Percentiles rank a stretch among this genome's conserved stretches.
These are phyloP conservation scores for Hiodon alosoides DNA, from an alignment of 2,113 vertebrate species.

Conservation along the genomic window DNA sequence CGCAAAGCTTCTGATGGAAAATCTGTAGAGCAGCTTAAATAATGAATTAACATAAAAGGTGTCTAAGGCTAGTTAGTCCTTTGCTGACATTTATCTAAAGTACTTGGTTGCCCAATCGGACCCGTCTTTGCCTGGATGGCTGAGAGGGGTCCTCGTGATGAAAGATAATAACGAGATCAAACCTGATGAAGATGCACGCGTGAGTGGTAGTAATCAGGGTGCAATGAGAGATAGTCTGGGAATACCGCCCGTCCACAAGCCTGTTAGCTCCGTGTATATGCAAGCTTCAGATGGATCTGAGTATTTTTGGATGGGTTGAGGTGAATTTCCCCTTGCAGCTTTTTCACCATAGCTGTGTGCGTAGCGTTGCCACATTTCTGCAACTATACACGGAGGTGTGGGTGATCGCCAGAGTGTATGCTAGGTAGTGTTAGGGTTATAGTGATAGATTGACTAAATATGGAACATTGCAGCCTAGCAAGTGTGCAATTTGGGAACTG, in stretches of 20 bases:
- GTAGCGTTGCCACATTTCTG: too few relatives aligned
- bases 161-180: not conserved
- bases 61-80: not conserved
- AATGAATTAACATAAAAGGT: not conserved
- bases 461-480: too few relatives aligned
- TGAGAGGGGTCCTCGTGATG: not conserved
- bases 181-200: too few relatives aligned
- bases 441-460: too few relatives aligned
- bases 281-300: not conserved
- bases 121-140: not conserved
- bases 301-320: not conserved
- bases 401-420: not conserved
- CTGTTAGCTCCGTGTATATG: not conserved
- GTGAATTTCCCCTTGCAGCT: not conserved
- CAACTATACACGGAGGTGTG: not conserved
- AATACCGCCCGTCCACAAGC: not conserved
- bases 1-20: not conserved
- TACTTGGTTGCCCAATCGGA: too few relatives aligned
- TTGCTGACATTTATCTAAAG: not conserved
- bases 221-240: conserved; percentile 7
- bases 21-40: not conserved
- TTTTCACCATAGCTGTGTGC: too few relatives aligned
- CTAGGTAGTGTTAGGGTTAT: too few relatives aligned
- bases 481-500: too few relatives aligned
- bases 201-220: conserved; percentile 17